Evolutionary conservation across 2,888 invertebrate genomes (phyloP).

Genomic region (Drosophila testacea): DNA sequence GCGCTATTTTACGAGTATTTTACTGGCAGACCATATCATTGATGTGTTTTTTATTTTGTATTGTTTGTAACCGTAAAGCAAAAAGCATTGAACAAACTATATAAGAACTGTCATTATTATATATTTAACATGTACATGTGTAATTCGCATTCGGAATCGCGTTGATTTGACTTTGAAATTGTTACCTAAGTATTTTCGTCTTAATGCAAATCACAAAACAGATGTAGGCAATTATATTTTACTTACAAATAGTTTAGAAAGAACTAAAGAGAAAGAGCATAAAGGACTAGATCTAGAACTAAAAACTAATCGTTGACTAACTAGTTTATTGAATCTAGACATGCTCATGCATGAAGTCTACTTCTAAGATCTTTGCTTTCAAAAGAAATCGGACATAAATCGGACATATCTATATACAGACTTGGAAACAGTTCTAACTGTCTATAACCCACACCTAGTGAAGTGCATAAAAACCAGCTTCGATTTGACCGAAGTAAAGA

Average conservation of each 20-base stretch:
- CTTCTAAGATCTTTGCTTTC: neutral
- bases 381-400: neutral
- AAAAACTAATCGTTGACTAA: slow-evolving; percentile 42
- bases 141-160: slow-evolving; percentile 41
- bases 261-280: slow-evolving; percentile 11
- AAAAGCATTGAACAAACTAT: slow-evolving; percentile 59
- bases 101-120: slow-evolving; percentile 20
- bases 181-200: slow-evolving; percentile 30
- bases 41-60: slow-evolving; percentile 17
- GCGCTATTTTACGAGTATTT: slow-evolving; percentile 13
- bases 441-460: slow-evolving; percentile 33
- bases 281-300: slow-evolving; percentile 29
- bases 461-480: slow-evolving; percentile 59
- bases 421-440: slow-evolving; percentile 1
- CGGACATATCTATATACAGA: slow-evolving; percentile 6
- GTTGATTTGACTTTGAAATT: slow-evolving; percentile 31
- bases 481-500: slow-evolving; percentile 40
- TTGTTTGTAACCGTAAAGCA: slow-evolving; percentile 49
- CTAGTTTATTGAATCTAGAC: slow-evolving; percentile 34
- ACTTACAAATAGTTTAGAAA: slow-evolving; percentile 9
- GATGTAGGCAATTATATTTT: neutral
- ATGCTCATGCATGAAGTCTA: slow-evolving; percentile 71
- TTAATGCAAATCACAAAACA: slow-evolving; percentile 55
- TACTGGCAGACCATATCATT: slow-evolving; percentile 23
- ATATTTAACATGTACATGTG: slow-evolving; percentile 28